Evolutionary conservation across 23 tunicate species (phyloP), one percentile per base, ranked within the genome.

Genomic region (Halocynthia aurantium): DNA sequence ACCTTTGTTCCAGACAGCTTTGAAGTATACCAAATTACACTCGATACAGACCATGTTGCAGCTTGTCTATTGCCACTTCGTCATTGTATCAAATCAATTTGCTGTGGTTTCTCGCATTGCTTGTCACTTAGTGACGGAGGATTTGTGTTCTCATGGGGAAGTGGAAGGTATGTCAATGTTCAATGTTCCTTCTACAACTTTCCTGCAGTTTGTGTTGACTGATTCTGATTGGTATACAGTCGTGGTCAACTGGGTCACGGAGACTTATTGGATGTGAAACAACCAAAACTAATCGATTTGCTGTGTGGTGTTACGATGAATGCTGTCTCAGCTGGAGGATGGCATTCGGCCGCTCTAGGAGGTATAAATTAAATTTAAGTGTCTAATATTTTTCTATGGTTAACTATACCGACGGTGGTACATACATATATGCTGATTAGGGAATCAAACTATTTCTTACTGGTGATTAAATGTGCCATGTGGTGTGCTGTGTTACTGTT

Each of bases 201-300:
- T 2, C 63, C n/a, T 58, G n/a, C 15, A 13, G 17, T n/a, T 58
- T 58, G 17, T 58, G 15, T 58, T 58, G 63, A n/a, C 63, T 13
- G 1, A 58, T n/a, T 13, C n/a, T 58, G 63, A 75, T 11, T 22
- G 18, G 22, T 19, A 5, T 69, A 10, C 52, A 90, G 97, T 55
- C 97, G 91, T 5, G 97, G 97, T 7, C 91, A 91, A 72, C 63
- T 91, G 6, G 97, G 97, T 0, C 90, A 85, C 72, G 90, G 97
- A 22, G 56, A 67, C 9, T 9, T 81, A 53, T 63, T 50, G 5
- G 44, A 85, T 55, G 9, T 56, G 6, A 75, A 85, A 18, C 53
- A 76, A 54, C 91, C 97, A 6, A 61, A 63, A 21, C 73, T 85
- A 11, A 77, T 91, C 7, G 97, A 91, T 8, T 67, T 67, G 10